phyloP scores from a whole-genome alignment of 2,888 invertebrate species.

The Pasiphila rectangulata region DNA sequence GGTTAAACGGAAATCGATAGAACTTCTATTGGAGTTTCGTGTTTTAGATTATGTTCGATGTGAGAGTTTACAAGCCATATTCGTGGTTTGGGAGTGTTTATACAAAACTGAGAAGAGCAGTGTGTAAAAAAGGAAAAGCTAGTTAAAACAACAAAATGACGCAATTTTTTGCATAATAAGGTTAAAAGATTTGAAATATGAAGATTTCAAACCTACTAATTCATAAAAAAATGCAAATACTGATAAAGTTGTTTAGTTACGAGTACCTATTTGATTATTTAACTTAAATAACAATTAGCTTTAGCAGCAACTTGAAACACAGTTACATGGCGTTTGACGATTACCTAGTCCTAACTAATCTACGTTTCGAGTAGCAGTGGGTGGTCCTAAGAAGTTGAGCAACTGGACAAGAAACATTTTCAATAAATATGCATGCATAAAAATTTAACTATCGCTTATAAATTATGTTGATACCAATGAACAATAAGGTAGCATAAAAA shows the following conservation, averaged over 20 bases:
- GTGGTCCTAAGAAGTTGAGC: slow-evolving; percentile 22
- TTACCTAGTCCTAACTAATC: slow-evolving; percentile 46
- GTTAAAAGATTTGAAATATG: too few species aligned
- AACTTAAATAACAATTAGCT: not conserved
- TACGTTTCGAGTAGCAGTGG: slow-evolving; percentile 45
- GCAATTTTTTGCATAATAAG: not conserved
- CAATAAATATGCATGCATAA: too few species aligned
- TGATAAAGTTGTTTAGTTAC: too few species aligned
- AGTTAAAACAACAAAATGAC: not conserved
- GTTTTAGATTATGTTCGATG: slow-evolving; percentile 20
- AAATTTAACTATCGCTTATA: too few species aligned
- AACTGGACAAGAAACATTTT: slow-evolving; percentile 8
- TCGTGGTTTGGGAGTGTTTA: not conserved
- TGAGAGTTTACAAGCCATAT: not conserved
- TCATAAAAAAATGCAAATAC: too few species aligned
- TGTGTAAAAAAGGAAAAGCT: too few species aligned
- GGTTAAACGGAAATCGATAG: slow-evolving; percentile 44
- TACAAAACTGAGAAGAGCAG: too few species aligned
- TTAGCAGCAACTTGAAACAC: slow-evolving; percentile 10
- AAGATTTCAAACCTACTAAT: too few species aligned
- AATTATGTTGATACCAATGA: too few species aligned
- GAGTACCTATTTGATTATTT: too few species aligned
- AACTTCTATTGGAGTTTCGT: slow-evolving; percentile 33
- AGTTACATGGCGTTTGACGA: slow-evolving; percentile 41
- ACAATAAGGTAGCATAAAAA: too few species aligned